Evolutionary conservation across 2,113 vertebrate genomes (phyloP), one percentile per base, ranked within the genome.

Genomic region (Agapornis roseicollis): DNA sequence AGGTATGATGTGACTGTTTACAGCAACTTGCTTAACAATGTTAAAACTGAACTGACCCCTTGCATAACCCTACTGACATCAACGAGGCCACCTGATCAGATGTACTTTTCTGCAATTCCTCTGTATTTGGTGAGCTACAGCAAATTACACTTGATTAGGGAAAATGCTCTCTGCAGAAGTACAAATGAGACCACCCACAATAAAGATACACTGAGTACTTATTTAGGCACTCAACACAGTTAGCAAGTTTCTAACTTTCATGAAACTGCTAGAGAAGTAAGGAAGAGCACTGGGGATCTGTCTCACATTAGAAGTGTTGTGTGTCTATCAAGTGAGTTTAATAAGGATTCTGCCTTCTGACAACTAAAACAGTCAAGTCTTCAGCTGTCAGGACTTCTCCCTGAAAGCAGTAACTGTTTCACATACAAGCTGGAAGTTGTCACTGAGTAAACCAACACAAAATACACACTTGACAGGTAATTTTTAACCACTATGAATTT

Each of bases 21-120:
- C n/a, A 83, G 37, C 29, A 52, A 52, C 27, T 28, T 25, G 25
- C 28, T 52, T 28, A 28, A 28, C 25, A 28, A 28, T 52, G 27
- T 65, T 88, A 71, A 58, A 80, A 80, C 22, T 33, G 11, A 84
- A 46, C 42, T 56, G 41, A 64, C 29, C 22, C 35, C 1, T 2
- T 41, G 29, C 11, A n/a, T 56, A 72, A 68, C 4, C 9, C 8
- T 10, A 50, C 28, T 22, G 19, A 64, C 39, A 76, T 37, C 49
- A 31, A 55, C 33, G 35, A 19, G 7, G 29, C 0, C 0, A 35
- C 33, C n/a, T 9, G 14, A n/a, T 37, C 53, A 35, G 20, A 28
- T 5, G 20, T 10, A 19, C 6, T 24, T 52, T 55, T 79, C 37
- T 39, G 9, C 14, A 47, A 28, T 53, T 69, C 24, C 13, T 24